Percentiles rank a stretch among this genome's conserved stretches.
Conservation (phyloP, 1,140 invertebrate species). For the Brachionus rotundiformis region DNA sequence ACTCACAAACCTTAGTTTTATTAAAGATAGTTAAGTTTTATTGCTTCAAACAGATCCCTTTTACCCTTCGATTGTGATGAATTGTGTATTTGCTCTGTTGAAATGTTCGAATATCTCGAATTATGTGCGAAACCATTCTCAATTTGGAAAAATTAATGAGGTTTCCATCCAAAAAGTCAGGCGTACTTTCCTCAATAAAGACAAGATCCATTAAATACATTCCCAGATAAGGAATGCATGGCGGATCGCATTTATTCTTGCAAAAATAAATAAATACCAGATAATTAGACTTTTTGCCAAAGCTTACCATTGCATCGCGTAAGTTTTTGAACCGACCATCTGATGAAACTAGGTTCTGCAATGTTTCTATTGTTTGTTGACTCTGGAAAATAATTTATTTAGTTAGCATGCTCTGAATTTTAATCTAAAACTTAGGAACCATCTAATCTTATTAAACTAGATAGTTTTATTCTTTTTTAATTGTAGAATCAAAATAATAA, state of each 20-base stretch:
- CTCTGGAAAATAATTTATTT: slow-evolving; percentile 68
- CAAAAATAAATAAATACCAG: no score
- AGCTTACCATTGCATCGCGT: slow-evolving; percentile 77
- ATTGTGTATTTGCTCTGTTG: slow-evolving; percentile 91
- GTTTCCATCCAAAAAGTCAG: slow-evolving; percentile 84
- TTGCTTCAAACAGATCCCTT: no score
- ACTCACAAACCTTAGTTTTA: slow-evolving; percentile 69
- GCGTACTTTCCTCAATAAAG: slow-evolving; percentile 90
- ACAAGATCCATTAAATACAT: slow-evolving; percentile 88
- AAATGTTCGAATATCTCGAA: slow-evolving; percentile 84
- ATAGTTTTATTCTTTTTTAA: no score
- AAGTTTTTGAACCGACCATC: slow-evolving; percentile 85
- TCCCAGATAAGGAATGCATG: slow-evolving; percentile 87
- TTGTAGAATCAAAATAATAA: no score
- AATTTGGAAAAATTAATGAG: slow-evolving; percentile 94
- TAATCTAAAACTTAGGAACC: no score
- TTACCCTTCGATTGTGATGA: slow-evolving; percentile 76
- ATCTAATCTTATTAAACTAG: no score
- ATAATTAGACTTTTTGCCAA: no score
- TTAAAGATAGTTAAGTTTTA: no score
- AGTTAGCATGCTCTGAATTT: no score
- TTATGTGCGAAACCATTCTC: slow-evolving; percentile 92
- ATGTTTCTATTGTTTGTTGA: slow-evolving; percentile 80
- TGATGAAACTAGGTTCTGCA: slow-evolving; percentile 81
- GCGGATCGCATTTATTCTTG: slow-evolving; percentile 77